A percentile compares a stretch with the other conserved stretches of the same genome.
These are phyloP conservation scores for Tautogolabrus adspersus DNA, from an alignment of 2,113 vertebrate genomes.

Conservation along the genomic window DNA sequence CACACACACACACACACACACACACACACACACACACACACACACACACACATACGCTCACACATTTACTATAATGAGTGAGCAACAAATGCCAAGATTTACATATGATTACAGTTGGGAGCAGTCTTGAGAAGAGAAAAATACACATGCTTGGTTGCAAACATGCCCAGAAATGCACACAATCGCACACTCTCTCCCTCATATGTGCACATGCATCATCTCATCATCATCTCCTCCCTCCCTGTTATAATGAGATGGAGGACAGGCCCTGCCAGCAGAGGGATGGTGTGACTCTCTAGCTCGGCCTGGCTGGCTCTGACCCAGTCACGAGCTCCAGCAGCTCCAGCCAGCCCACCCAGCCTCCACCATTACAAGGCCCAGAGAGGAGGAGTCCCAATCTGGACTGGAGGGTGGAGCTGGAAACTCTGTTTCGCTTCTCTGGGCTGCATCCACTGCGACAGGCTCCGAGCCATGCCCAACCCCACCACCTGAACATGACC, in stretches of 20 bases:
- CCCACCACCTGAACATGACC: slow-evolving; percentile 72
- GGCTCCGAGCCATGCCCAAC: slow-evolving; percentile 70
- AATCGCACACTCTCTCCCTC: slow-evolving; percentile 17
- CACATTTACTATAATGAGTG: slow-evolving; percentile 46
- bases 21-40: too few species aligned
- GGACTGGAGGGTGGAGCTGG: slow-evolving; percentile 63
- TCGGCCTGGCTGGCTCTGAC: slow-evolving; percentile 54
- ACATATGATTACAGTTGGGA: slow-evolving; percentile 71
- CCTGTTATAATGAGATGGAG: slow-evolving; percentile 69
- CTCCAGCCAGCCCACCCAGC: slow-evolving; percentile 65
- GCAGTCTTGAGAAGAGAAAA: slow-evolving; percentile 12
- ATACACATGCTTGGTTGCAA: slow-evolving; percentile 42
- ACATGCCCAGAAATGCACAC: slow-evolving; percentile 37
- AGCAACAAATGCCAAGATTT: slow-evolving; percentile 77
- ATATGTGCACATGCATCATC: slow-evolving; percentile 28
- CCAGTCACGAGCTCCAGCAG: slow-evolving; percentile 68
- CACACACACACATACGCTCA: too few species aligned
- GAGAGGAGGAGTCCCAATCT: slow-evolving; percentile 57
- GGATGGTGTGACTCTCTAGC: slow-evolving; percentile 68
- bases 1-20: too few species aligned
- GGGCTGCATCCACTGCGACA: slow-evolving; percentile 54
- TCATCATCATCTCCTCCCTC: slow-evolving; percentile 63
- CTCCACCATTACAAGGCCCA: slow-evolving; percentile 41
- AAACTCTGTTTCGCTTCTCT: slow-evolving; percentile 45
- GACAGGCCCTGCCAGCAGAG: slow-evolving; percentile 45